Conservation (phyloP, 2,888 invertebrate genomes). For the Cephus spinipes region DNA sequence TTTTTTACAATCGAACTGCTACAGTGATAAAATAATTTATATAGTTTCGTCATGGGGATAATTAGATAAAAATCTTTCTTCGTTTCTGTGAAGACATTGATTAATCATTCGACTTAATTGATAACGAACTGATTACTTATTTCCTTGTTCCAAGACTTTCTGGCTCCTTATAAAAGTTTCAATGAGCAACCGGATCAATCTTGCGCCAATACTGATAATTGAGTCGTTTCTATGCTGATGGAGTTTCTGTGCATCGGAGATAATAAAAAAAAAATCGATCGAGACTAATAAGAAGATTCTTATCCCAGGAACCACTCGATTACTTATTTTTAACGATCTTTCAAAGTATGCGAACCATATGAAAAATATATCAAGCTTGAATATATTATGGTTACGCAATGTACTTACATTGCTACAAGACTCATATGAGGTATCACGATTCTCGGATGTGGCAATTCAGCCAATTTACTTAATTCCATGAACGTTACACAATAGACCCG, state of each 20-base stretch:
- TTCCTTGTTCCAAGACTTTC: neutral
- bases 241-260: neutral
- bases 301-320: neutral
- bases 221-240: neutral
- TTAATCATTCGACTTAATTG: neutral
- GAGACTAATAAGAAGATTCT: neutral
- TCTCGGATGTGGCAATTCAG: constrained; percentile 51
- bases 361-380: constrained; percentile 1
- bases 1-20: neutral
- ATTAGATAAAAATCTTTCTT: too few species aligned
- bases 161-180: neutral
- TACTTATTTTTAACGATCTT: neutral
- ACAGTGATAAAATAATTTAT: too few species aligned
- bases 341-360: neutral
- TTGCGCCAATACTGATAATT: neutral
- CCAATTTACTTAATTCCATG: constrained; percentile 53
- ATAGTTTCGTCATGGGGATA: too few species aligned
- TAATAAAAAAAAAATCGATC: neutral
- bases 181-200: neutral
- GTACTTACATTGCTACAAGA: constrained; percentile 6
- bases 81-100: neutral
- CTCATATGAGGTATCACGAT: constrained; percentile 22
- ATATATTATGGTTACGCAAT: neutral
- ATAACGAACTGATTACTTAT: neutral
- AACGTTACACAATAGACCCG: constrained; percentile 35